A percentile compares a stretch with the other conserved stretches of the same genome.
Conservation (phyloP, 1,140 invertebrate species). For the Yoshiicerus persimilis region DNA sequence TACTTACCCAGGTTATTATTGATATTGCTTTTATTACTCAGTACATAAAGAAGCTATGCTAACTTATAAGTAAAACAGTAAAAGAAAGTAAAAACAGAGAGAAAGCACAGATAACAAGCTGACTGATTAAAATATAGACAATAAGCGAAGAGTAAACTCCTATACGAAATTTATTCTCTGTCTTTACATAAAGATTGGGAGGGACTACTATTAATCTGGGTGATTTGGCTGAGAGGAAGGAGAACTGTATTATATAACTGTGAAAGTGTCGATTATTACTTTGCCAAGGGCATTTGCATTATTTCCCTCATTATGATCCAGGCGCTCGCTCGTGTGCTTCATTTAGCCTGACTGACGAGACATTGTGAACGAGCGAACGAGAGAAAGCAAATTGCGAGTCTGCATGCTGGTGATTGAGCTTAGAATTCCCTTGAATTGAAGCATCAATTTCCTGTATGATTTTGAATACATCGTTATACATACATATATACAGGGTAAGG, state of each 20-base stretch:
- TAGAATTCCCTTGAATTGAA: slow-evolving; percentile 6
- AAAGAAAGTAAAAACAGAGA: not conserved
- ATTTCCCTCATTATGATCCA: slow-evolving; percentile 8
- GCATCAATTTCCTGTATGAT: slow-evolving; percentile 13
- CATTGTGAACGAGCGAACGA: not conserved
- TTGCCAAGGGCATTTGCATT: slow-evolving; percentile 6
- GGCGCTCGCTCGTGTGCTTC: not conserved
- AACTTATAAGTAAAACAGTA: too few species aligned
- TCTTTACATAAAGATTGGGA: not conserved
- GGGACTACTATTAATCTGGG: not conserved
- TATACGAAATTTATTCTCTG: not conserved
- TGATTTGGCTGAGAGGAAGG: not conserved
- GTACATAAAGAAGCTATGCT: slow-evolving; percentile 12
- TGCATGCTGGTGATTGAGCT: not conserved
- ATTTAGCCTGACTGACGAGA: not conserved
- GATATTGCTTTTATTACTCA: not conserved
- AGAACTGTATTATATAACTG: not conserved
- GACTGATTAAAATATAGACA: not conserved
- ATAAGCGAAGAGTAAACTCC: too few species aligned
- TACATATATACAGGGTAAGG: not conserved
- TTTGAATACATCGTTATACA: not conserved
- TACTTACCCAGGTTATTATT: slow-evolving; percentile 1
- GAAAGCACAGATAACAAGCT: not conserved
- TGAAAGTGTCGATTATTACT: slow-evolving; percentile 8
- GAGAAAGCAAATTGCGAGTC: not conserved